These are phyloP conservation scores for Polyodon spathula DNA, from an alignment of 2,113 vertebrate species.

Conservation along the genomic window DNA sequence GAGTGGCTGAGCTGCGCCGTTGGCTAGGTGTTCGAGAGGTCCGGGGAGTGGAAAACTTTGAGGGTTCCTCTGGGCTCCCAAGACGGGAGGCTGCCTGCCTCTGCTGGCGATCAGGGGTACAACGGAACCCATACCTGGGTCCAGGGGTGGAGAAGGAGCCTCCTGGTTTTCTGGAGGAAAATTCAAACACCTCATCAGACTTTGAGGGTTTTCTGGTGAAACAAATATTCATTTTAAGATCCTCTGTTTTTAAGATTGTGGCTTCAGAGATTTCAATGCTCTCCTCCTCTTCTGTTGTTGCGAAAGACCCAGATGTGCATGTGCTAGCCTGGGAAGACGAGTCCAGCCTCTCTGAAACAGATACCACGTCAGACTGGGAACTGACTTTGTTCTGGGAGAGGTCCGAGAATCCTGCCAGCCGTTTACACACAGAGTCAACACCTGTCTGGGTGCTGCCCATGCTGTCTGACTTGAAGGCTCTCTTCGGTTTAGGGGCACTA, in stretches of 20 bases:
- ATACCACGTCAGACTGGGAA: conserved; percentile 25
- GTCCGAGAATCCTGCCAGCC: conserved; percentile 11
- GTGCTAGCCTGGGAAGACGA: conserved; percentile 38
- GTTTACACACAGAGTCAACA: neutral
- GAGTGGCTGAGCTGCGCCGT: neutral
- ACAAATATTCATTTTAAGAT: conserved; percentile 36
- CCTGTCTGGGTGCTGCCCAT: neutral
- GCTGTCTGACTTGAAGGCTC: neutral
- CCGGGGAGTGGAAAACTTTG: conserved; percentile 38
- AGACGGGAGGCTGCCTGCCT: conserved; percentile 58
- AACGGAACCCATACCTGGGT: conserved; percentile 50
- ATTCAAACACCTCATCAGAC: neutral
- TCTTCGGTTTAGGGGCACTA: no score
- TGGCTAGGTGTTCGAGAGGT: conserved; percentile 12
- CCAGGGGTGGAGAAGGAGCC: conserved; percentile 9
- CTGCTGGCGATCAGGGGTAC: conserved; percentile 67
- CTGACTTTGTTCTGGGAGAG: conserved; percentile 22
- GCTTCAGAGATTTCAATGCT: conserved; percentile 39
- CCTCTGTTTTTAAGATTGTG: conserved; percentile 26
- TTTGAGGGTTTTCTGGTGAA: conserved; percentile 35
- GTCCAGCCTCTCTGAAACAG: conserved; percentile 21
- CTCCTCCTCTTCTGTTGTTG: conserved; percentile 30
- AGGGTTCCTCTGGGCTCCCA: conserved; percentile 30
- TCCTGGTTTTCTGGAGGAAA: neutral
- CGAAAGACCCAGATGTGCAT: conserved; percentile 19